Evolutionary conservation across 2,113 vertebrate genomes (phyloP).

Genomic region (Pholis gunnellus): DNA sequence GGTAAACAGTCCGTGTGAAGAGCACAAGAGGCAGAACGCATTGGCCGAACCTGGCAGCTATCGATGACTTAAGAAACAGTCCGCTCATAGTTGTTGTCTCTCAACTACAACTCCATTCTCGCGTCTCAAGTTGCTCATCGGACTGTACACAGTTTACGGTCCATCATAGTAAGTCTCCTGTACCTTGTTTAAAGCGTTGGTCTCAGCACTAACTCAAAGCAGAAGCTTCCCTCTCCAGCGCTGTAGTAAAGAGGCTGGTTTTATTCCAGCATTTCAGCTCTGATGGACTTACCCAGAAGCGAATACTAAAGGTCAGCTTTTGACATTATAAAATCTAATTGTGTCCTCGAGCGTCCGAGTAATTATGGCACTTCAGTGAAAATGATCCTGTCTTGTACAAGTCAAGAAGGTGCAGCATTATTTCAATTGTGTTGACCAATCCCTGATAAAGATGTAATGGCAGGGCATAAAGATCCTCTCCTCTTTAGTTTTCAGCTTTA

Average conservation of each 20-base stretch:
- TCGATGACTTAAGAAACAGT: no score
- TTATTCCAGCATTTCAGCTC: conserved; percentile 8
- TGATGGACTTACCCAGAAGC: conserved; percentile 35
- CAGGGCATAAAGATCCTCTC: conserved; percentile 15
- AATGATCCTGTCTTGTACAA: conserved; percentile 10
- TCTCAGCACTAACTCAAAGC: neutral
- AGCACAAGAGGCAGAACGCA: no score
- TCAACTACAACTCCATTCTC: no score
- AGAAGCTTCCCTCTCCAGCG: neutral
- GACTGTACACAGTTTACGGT: neutral
- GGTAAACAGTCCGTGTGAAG: no score
- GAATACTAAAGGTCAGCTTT: conserved; percentile 21
- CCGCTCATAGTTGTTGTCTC: no score
- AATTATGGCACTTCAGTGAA: conserved; percentile 43
- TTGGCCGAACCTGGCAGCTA: no score
- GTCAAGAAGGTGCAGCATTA: conserved; percentile 25
- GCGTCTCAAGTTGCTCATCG: no score
- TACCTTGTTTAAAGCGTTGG: neutral
- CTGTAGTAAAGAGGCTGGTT: conserved; percentile 1
- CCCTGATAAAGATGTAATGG: conserved; percentile 27
- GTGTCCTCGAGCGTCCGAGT: conserved; percentile 26
- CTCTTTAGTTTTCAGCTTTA: neutral
- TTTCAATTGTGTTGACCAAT: conserved; percentile 39
- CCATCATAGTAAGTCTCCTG: neutral
- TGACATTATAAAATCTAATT: conserved; percentile 58